Evolutionary conservation across 2,888 invertebrate genomes (phyloP), one percentile per base, ranked within the genome.

Genomic region (Oscheius myriophilus): DNA sequence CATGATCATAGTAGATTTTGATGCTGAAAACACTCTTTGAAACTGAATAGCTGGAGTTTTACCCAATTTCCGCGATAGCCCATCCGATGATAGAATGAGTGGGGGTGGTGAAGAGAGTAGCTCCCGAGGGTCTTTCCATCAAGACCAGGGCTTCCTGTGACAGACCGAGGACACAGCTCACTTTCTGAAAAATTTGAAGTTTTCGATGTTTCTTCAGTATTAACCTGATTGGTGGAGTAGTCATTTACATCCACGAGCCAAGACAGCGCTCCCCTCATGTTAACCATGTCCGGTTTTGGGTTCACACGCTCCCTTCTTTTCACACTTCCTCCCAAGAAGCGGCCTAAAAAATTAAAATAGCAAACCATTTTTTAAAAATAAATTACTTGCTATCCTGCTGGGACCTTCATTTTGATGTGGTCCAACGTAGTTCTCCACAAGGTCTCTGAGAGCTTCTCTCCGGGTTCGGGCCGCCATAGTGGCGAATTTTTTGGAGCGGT

Each of bases 401-500:
- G 84, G 78, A 9, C 85, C 85, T 53, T 85, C 85, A 59, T 86
- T 85, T 39, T 81, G 80, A 68, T 85, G 84, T 7, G 85, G 79
- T n/a, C 82, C 81, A 0, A 81, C 82, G 67, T 85, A 81, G 59
- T 86, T 85, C 61, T 85, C 85, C 21, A 78, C 70, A 9, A 79
- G 90, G 88, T 96, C 96, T 88, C 95, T 95, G 82, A 96, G 90
- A 88, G 95, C 95, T 89, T 96, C 96, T 87, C 95, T 93, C 77
- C 96, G 90, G 51, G 96, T 96, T 82, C 96, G 90, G 12, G 93
- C 94, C 14, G 96, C 95, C 95, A 96, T 96, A 57, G 94, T 94
- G 64, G 93, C 93, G 88, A 96, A 96, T 89, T 96, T 96, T 85
- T 95, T 94, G 53, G 95, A 95, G 82, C 93, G 91, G 87, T 96